Evolutionary conservation across 2,888 invertebrate genomes (phyloP), one percentile per base, ranked within the genome.

Genomic region (Cetonia aurata): DNA sequence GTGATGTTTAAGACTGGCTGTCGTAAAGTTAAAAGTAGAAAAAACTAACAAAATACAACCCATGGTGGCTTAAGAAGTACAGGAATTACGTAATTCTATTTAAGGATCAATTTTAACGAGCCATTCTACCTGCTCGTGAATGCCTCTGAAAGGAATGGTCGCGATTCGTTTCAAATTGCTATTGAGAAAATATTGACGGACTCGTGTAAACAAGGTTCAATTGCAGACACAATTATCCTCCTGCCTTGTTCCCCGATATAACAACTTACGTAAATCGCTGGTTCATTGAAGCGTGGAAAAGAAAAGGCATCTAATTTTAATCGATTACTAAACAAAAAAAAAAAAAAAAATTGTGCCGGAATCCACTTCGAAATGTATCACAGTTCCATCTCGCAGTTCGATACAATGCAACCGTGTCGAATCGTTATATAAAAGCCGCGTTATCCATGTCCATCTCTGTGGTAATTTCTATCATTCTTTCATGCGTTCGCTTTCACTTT

Each of bases 41-140:
- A 4, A 3, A 4, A 25, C 25, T 25, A 25, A 6, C 19, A 17
- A 50, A 15, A 50, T 44, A 6, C 2, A 50, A 50, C 9, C 0
- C 8, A 13, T 15, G 15, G 3, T 9, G 15, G 15, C 13, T 15
- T 50, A 50, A 50, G 50, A 17, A 50, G 8, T 19, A 10, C 10
- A 19, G 19, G 13, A 50, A 50, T 50, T 50, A 15, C 15, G 13
- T 19, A 50, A 53, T 31, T 53, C 31, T 53, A 53, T 12, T 53
- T 53, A n/a, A 25, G 31, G 33, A 53, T 53, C 53, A n/a, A 25
- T 31, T 53, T 53, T 53, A 53, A 53, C 33, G 53, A 53, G 53
- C 25, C 13, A n/a, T 53, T 50, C 25, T 2, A 53, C 8, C 31
- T 2, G n/a, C 31, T 53, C 53, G 53, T 31, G 53, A 53, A n/a